phyloP scores from a whole-genome alignment of 2,113 vertebrate species.

The Neofelis nebulosa region DNA sequence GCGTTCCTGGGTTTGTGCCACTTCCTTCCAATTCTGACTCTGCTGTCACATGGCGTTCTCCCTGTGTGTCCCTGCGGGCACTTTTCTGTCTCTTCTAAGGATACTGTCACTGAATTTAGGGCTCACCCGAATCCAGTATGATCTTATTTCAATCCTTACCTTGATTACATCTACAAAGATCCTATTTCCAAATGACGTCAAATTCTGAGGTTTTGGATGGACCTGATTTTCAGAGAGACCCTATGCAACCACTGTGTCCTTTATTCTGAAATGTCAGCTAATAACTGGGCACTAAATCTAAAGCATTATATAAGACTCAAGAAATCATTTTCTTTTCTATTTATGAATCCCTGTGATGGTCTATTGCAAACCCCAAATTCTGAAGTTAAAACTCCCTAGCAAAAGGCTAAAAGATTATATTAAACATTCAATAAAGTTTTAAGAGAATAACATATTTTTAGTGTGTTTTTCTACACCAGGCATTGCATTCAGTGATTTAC shows the following conservation, averaged over 20 bases:
- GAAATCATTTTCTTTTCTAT: neutral
- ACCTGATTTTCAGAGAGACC: neutral
- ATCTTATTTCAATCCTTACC: neutral
- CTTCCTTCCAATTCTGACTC: neutral
- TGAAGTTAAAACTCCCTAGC: neutral
- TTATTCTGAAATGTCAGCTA: neutral
- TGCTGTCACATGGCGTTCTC: neutral
- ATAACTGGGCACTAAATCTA: neutral
- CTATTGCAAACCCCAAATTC: neutral
- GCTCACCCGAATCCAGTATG: neutral
- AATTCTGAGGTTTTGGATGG: neutral
- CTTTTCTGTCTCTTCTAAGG: neutral
- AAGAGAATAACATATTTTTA: neutral
- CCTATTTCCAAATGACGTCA: neutral
- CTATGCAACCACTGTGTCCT: neutral
- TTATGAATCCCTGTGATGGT: neutral
- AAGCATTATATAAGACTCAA: neutral
- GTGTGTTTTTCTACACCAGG: neutral
- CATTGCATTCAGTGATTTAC: neutral
- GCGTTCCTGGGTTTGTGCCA: neutral
- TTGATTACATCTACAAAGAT: neutral
- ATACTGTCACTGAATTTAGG: neutral
- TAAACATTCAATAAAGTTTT: slow-evolving; percentile 23
- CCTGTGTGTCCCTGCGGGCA: too few species aligned
- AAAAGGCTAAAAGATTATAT: slow-evolving; percentile 1